Conservation (phyloP, 2,113 vertebrate species). For the Corydoras sp. region DNA sequence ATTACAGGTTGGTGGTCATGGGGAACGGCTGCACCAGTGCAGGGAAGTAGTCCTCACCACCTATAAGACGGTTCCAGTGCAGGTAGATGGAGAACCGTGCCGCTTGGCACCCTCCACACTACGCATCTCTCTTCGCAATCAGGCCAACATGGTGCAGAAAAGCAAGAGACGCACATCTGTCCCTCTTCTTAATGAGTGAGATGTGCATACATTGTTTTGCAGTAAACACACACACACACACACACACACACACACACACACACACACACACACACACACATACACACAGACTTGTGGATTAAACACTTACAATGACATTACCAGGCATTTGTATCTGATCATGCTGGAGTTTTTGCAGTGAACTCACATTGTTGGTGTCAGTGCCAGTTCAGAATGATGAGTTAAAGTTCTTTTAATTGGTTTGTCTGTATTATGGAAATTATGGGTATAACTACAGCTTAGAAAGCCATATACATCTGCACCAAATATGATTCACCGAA, state of each 20-base stretch:
- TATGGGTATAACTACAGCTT: too few relatives aligned
- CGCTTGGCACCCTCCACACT: constrained; percentile 84
- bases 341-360: too few relatives aligned
- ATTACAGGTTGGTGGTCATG: constrained; percentile 92
- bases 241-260: not conserved
- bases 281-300: not conserved
- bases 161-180: constrained; percentile 89
- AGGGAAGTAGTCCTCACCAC: constrained; percentile 88
- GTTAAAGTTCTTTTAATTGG: too few relatives aligned
- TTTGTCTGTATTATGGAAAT: too few relatives aligned
- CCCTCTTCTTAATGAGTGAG: constrained; percentile 91
- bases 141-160: constrained; percentile 99
- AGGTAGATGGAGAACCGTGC: constrained; percentile 96
- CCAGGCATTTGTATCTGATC: too few relatives aligned
- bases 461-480: too few relatives aligned
- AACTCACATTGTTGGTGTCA: too few relatives aligned
- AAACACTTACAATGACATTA: too few relatives aligned
- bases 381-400: too few relatives aligned
- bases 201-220: constrained; percentile 23
- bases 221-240: not conserved
- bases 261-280: too few relatives aligned
- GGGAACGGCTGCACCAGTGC: constrained; percentile 92
- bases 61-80: constrained; percentile 90
- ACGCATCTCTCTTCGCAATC: constrained; percentile 86
- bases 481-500: too few relatives aligned